Evolutionary conservation across 1,140 invertebrate genomes (phyloP), one percentile per base, ranked within the genome.

Genomic region (Polypedilum vanderplanki): DNA sequence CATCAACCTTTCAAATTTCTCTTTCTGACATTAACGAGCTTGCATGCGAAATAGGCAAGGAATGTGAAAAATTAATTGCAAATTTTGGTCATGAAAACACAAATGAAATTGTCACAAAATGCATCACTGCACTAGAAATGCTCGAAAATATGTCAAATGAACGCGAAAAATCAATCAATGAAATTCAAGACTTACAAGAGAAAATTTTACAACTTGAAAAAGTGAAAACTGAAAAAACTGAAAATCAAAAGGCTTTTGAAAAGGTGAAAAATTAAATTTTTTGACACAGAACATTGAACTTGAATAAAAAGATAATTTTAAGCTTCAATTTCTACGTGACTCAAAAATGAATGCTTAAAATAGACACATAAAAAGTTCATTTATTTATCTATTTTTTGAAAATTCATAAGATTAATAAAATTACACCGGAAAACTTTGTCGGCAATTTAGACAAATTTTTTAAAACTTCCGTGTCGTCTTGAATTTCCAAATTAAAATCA

Each of bases 41-140:
- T 79, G 97, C 97, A 10, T 93, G 94, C n/a, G 95, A 95, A 78
- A 98, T 99, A 83, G 97, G 96, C 67, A 96, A 96, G 84, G 96
- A 98, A 86, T 98, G 98, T 80, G 96, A 98, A 83, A 93, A 93
- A 83, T 89, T 98, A 74, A 98, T 98, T 79, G 94, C 2, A 33
- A 33, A 33, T 33, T 33, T 33, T 33, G 24, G 24, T 33, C 24
- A 33, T 33, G 24, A 33, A 33, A 33, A 97, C 83, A 87, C 86
- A 77, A 96, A 90, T 85, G 97, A 96, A 75, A 88, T 91, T 74
- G 95, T 98, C 79, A 89, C 93, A 70, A 33, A 33, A 33, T 33
- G 24, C 24, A 33, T 33, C 5, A 33, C 24, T 33, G 24, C 24
- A 3, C 24, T 33, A 33, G 24, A 33, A 33, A 33, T 33, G 24